Base-by-base conservation (phyloP, 2,888 invertebrate species). In the Caenorhabditis zanzibari region DNA sequence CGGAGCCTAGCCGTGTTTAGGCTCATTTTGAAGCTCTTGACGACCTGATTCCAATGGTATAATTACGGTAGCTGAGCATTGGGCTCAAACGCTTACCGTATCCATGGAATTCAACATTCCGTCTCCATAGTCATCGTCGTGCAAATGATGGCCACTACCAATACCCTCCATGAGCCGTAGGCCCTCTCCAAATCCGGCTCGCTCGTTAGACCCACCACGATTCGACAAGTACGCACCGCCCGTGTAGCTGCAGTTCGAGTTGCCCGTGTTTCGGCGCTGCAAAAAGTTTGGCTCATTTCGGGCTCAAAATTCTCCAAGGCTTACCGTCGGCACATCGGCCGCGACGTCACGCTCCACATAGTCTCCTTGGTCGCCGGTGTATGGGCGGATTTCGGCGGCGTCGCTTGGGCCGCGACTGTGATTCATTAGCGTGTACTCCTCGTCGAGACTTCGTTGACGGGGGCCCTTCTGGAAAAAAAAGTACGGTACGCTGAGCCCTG, bases 341-440 rank as follows among this genome's bases (percentile, higher is more conserved):
- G 49, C 35, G 7, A 77, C 77, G 32, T 77, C 77, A 10, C 77
- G n/a, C 63, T 77, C 77, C 9, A 77, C 77, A 44, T 77, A 77
- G 32, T 77, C 77, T 12, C 77, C 77, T 2, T 77, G 63, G 16
- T 63, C 69, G n/a, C 54, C 28, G 9, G 44, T 54, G 52, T 38
- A 71, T n/a, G 61, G 26, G 0, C 54, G 41, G 10, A 59, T 52
- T 24, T 77, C 77, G 3, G 59, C 16, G 2, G 59, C 10, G n/a
- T 77, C 77, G 35, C 52, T 61, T 2, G 75, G 56, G 10, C 32
- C 75, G 10, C 58, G 24, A 32, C 54, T 69, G 32, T 63, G 69
- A 16, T 61, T 77, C 77, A 77, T 77, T 63, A 77, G 38, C 5
- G 63, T 61, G 47, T 77, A 77, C 69, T 77, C 77, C 12, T 77